Percentiles rank a stretch among this genome's conserved stretches.
Evolutionary conservation across 1,140 invertebrate species (phyloP).

Genomic region (Maconellicoccus hirsutus): DNA sequence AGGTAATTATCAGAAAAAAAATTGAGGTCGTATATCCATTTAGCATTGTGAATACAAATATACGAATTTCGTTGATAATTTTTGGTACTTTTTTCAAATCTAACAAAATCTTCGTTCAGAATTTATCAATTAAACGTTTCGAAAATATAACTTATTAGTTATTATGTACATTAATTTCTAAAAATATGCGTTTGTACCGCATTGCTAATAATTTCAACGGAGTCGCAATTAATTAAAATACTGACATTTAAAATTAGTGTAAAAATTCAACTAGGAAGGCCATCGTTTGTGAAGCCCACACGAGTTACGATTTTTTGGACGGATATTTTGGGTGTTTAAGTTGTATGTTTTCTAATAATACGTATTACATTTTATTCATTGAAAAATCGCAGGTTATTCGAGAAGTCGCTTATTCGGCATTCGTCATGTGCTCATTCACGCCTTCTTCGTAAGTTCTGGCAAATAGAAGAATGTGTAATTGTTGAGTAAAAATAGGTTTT

Average conservation of each 20-base stretch:
- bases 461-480: too few relatives aligned
- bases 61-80: too few relatives aligned
- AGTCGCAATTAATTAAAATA: neutral
- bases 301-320: neutral
- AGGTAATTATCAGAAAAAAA: too few relatives aligned
- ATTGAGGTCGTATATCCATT: neutral
- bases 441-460: too few relatives aligned
- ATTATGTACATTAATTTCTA: neutral
- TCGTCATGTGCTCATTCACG: neutral
- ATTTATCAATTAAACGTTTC: neutral
- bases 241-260: neutral
- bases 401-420: neutral
- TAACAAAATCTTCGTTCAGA: neutral
- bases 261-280: neutral
- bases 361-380: neutral
- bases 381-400: neutral
- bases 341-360: neutral
- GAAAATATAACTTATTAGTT: too few relatives aligned
- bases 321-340: neutral
- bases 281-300: neutral
- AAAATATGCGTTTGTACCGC: neutral
- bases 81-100: too few relatives aligned
- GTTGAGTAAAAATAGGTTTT: too few relatives aligned
- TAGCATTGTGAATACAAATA: too few relatives aligned
- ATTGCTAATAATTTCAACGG: slow-evolving; percentile 2